Conservation (phyloP, 2,888 invertebrate genomes). For the Cataglyphis cursor region DNA sequence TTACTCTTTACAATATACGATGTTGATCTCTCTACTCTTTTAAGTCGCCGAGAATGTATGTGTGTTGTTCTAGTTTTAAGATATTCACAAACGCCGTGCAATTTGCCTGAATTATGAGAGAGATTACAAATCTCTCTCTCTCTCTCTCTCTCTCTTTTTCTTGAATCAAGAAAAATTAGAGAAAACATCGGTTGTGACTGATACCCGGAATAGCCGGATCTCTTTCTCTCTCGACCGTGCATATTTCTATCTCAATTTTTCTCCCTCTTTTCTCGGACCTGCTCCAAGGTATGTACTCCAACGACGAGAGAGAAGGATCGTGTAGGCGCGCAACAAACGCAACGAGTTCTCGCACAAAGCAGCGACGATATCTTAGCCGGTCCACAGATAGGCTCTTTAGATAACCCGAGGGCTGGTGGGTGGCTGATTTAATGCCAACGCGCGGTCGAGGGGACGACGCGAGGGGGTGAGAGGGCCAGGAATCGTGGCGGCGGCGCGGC, state of each 20-base stretch:
- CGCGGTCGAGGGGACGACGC: conserved; percentile 61
- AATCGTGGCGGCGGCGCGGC: conserved; percentile 25
- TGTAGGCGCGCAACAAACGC: conserved; percentile 66
- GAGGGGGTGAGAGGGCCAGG: conserved; percentile 53
- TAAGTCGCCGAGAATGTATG: background rate
- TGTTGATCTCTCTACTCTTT: background rate
- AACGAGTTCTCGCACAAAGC: conserved; percentile 66
- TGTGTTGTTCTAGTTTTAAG: background rate
- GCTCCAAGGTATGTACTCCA: conserved; percentile 36
- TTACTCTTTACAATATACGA: background rate
- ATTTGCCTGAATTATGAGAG: conserved; percentile 1
- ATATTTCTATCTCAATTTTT: conserved; percentile 30
- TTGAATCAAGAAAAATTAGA: background rate
- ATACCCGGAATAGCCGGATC: conserved; percentile 9
- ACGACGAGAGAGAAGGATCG: conserved; percentile 46
- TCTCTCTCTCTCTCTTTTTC: background rate
- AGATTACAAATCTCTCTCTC: too few species aligned
- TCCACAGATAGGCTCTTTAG: conserved; percentile 82
- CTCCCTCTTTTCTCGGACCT: conserved; percentile 39
- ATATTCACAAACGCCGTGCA: background rate
- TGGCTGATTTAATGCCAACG: conserved; percentile 85
- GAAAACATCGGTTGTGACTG: conserved; percentile 21
- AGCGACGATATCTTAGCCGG: conserved; percentile 77
- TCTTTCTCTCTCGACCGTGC: background rate
- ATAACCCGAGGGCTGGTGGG: conserved; percentile 83